These are phyloP conservation scores for Sphyrna mokarran DNA, from an alignment of 2,113 vertebrate species.

Conservation along the genomic window DNA sequence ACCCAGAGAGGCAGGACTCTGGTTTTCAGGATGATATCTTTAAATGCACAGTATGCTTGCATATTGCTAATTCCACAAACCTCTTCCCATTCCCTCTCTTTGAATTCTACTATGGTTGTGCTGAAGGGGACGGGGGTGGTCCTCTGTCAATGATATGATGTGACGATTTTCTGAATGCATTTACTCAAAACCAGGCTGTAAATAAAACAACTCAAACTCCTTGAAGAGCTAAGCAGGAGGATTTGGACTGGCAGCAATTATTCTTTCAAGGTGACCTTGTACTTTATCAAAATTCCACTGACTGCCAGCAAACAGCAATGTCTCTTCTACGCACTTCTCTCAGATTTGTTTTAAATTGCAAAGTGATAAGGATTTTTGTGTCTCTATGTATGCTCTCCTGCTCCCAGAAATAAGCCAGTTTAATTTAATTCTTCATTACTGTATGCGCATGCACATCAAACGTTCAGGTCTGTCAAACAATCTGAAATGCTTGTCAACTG, in stretches of 20 bases:
- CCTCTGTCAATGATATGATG: not conserved
- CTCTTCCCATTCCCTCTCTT: not conserved
- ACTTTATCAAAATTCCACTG: not conserved
- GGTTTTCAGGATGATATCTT: too few species aligned
- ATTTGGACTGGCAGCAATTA: not conserved
- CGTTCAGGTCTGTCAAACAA: not conserved
- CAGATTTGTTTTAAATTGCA: not conserved
- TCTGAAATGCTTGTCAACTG: not conserved
- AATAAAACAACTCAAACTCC: not conserved
- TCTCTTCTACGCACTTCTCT: not conserved
- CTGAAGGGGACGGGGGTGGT: not conserved
- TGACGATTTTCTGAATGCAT: not conserved
- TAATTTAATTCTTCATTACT: slow-evolving; percentile 5
- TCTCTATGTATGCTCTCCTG: not conserved
- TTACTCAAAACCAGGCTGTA: not conserved
- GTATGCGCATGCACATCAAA: not conserved
- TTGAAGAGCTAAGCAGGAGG: not conserved
- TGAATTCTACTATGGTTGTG: not conserved
- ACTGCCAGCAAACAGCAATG: not conserved
- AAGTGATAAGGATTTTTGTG: not conserved
- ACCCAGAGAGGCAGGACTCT: too few species aligned
- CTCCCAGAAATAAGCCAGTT: not conserved
- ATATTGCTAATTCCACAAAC: not conserved
- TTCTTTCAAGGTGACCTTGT: not conserved
- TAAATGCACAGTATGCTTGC: too few species aligned